Conservation (phyloP, 1,140 invertebrate species). For the Monomorium pharaonis region DNA sequence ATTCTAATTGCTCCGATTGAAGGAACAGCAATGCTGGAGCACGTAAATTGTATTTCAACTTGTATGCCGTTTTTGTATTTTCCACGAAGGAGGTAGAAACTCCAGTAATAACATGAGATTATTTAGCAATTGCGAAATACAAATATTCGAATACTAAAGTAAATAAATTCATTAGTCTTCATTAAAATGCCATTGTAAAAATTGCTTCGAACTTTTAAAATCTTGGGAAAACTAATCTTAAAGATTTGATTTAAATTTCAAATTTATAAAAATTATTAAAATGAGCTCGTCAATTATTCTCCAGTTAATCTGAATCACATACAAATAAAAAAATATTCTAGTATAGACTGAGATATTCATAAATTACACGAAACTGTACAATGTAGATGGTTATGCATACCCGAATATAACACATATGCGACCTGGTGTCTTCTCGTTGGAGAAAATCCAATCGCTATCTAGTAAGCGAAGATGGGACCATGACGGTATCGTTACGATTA, state of each 20-base stretch:
- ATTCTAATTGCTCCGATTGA: neutral
- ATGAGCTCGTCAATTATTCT: neutral
- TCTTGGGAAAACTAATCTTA: too few relatives aligned
- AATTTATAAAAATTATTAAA: neutral
- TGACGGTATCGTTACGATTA: slow-evolving; percentile 57
- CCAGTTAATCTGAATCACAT: neutral
- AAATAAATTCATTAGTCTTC: neutral
- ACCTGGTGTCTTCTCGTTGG: neutral
- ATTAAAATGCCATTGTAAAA: neutral
- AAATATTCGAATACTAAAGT: neutral
- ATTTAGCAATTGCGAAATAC: neutral
- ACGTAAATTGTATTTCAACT: neutral
- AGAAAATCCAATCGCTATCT: slow-evolving; percentile 3
- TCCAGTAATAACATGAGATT: neutral
- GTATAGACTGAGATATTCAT: neutral
- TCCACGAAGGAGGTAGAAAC: neutral
- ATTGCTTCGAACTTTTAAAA: too few relatives aligned
- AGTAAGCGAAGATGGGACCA: neutral
- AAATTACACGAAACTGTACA: neutral
- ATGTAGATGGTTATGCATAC: neutral
- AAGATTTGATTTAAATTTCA: neutral
- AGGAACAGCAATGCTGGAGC: neutral
- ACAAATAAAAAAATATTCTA: neutral
- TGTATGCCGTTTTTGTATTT: neutral
- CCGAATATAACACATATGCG: neutral